Evolutionary conservation across 2,113 vertebrate genomes (phyloP), one percentile per base, ranked within the genome.

Genomic region (Agapornis roseicollis): DNA sequence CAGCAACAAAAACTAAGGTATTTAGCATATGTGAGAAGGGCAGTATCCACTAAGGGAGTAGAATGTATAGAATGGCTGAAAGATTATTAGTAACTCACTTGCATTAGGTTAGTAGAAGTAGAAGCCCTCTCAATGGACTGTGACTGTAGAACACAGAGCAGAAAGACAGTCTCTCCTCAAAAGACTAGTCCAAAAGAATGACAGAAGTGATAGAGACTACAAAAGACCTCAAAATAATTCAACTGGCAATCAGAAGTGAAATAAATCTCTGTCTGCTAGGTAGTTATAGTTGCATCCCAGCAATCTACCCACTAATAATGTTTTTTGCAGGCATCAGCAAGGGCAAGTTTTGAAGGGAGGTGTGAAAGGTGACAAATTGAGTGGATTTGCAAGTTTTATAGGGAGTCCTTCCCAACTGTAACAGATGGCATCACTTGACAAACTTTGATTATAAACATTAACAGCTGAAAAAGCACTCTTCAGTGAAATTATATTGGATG

Each of bases 1-100:
- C 56, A 65, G 46, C 41, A 87, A 73, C 70, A 42, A 71, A 87
- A 88, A 79, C 14, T 18, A 64, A 56, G 52, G 23, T 53, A 66
- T 80, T 86, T 58, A 91, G 55, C 15, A 11, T 41, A 70, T 7
- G n/a, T 78, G 31, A 91, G n/a, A 53, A 77, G 33, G 46, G 17
- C 0, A 2, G 0, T n/a, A 71, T 55, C 35, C 92, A 66, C 29
- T 68, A 16, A 55, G 33, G 35, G 17, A 84, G 56, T 0, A 76
- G 35, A 82, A 69, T 9, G 12, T 27, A 41, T 19, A 19, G 49
- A 85, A 70, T 68, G 3, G 2, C 52, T 61, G 69, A 61, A 64
- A 50, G 35, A 55, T 42, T 39, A 47, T 16, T 58, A 39, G 29
- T 58, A 25, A 55, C 53, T 69, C 33, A 47, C 39, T 93, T 56